phyloP scores from a whole-genome alignment of 2,888 invertebrate genomes.

The Autographa gamma region DNA sequence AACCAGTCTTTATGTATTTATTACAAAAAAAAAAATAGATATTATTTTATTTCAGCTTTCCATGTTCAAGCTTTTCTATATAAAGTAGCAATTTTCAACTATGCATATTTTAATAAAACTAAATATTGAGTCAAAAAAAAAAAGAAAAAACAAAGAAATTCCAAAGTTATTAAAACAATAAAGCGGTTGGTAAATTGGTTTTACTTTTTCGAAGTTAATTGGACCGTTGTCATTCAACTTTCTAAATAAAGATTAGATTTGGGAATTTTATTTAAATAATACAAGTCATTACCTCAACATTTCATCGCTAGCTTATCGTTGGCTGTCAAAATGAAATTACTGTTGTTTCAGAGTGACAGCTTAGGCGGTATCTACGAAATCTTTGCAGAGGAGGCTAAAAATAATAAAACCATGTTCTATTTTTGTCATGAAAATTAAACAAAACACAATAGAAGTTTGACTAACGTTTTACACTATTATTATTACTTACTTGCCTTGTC shows the following conservation, averaged over 20 bases:
- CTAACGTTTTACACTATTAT: no score
- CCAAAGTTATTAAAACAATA: not conserved
- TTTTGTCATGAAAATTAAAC: not conserved
- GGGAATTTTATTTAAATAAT: not conserved
- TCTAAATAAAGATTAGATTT: not conserved
- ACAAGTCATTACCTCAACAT: not conserved
- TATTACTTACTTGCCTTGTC: no score
- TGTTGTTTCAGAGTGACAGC: constrained; percentile 1
- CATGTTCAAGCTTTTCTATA: no score
- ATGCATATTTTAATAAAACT: not conserved
- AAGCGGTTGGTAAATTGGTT: not conserved
- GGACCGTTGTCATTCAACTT: not conserved
- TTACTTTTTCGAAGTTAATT: not conserved
- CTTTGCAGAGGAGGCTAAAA: not conserved
- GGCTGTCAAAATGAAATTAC: constrained; percentile 1
- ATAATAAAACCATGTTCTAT: not conserved
- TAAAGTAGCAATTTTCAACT: no score
- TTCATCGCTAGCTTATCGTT: not conserved
- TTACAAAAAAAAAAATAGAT: no score
- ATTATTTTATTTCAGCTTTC: no score
- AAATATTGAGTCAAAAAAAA: not conserved
- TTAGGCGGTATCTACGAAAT: not conserved
- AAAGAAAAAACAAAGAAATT: not conserved
- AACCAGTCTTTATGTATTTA: no score
- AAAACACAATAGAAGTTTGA: no score